Evolutionary conservation across 2,113 vertebrate species (phyloP).

Genomic region (Callorhinus ursinus): DNA sequence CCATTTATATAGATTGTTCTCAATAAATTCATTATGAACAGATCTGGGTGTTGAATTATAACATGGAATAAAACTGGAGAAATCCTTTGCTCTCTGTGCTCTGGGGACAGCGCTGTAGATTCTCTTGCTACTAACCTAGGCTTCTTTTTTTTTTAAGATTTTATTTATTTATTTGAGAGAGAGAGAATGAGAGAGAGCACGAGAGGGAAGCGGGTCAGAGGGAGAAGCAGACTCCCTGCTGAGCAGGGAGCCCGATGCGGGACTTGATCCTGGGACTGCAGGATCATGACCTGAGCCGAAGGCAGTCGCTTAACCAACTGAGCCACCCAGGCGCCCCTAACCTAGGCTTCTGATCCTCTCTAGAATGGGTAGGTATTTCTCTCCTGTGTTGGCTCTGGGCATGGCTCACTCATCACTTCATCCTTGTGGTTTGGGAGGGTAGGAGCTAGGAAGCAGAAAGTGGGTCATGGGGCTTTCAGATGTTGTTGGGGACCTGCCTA

Average conservation of each 20-base stretch:
- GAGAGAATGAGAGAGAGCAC: no score
- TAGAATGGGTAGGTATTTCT: not conserved
- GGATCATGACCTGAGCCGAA: no score
- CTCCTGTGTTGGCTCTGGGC: not conserved
- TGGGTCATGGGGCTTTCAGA: not conserved
- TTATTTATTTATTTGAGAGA: no score
- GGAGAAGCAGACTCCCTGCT: no score
- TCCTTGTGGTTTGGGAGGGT: not conserved
- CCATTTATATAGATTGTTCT: not conserved
- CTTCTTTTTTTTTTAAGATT: no score
- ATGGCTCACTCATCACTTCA: not conserved
- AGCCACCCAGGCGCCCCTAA: no score
- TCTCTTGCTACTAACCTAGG: not conserved
- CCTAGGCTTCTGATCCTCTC: not conserved
- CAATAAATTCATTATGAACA: not conserved
- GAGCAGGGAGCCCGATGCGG: no score
- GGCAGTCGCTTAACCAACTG: no score
- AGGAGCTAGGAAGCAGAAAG: not conserved
- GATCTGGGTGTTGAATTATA: not conserved
- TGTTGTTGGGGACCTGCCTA: not conserved
- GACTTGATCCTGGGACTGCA: no score
- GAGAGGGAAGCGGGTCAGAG: no score
- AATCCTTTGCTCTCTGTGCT: not conserved
- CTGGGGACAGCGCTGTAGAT: not conserved
- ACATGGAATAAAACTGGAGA: not conserved